These are phyloP conservation scores for Nomada goodeniana DNA, from an alignment of 2,888 invertebrate species.

Conservation along the genomic window DNA sequence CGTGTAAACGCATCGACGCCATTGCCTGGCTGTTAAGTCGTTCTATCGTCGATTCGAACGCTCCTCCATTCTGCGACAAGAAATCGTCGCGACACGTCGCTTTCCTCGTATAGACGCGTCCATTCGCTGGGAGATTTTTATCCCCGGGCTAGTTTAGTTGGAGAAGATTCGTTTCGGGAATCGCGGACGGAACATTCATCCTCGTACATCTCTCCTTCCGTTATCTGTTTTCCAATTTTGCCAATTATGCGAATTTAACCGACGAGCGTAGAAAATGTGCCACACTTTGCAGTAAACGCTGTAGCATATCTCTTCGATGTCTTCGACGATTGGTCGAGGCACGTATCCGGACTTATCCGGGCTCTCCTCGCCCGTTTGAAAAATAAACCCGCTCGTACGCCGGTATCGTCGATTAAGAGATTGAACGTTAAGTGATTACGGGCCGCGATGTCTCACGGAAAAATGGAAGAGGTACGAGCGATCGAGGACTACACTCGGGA, in stretches of 20 bases:
- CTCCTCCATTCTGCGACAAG: conserved; percentile 27
- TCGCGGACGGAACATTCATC: too few species aligned
- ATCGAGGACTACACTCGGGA: conserved; percentile 31
- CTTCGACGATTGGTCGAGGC: too few species aligned
- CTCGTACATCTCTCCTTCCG: too few species aligned
- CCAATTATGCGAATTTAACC: too few species aligned
- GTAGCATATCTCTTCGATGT: too few species aligned
- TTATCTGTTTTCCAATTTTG: too few species aligned
- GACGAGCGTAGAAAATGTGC: too few species aligned
- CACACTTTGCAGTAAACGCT: too few species aligned
- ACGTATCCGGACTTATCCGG: not conserved
- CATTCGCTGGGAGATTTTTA: too few species aligned
- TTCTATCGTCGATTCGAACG: conserved; percentile 45
- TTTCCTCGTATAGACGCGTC: not conserved
- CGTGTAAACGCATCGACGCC: conserved; percentile 65
- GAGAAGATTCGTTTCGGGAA: too few species aligned
- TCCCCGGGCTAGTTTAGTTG: too few species aligned
- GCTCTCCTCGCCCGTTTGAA: not conserved
- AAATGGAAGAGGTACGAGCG: conserved; percentile 16
- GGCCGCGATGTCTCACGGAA: conserved; percentile 18
- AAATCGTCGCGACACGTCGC: conserved; percentile 12
- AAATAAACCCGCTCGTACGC: conserved; percentile 39
- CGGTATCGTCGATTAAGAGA: conserved; percentile 49
- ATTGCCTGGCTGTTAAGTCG: conserved; percentile 50
- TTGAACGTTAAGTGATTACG: conserved; percentile 62